Evolutionary conservation across 1,140 invertebrate species (phyloP).

Genomic region (Drosophila tsacasi): DNA sequence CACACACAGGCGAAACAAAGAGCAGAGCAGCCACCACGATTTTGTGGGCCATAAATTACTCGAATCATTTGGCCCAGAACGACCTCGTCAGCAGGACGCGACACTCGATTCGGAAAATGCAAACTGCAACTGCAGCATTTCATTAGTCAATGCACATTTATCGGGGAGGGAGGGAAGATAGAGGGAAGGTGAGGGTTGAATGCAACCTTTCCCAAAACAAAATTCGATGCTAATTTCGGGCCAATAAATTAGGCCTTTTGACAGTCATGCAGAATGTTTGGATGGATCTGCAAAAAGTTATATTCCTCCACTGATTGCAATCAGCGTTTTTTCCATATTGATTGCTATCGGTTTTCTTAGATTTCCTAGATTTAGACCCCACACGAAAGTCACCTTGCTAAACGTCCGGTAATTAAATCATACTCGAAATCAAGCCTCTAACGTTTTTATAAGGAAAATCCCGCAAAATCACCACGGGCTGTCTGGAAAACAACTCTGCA

Average conservation of each 20-base stretch:
- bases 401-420: constrained; percentile 71
- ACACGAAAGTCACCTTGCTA: constrained; percentile 45
- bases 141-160: constrained; percentile 75
- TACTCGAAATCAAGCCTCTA: constrained; percentile 51
- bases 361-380: constrained; percentile 30
- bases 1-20: constrained; percentile 16
- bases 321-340: constrained; percentile 19
- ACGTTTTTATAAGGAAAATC: constrained; percentile 71
- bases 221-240: constrained; percentile 78
- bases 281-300: constrained; percentile 8
- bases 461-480: constrained; percentile 71
- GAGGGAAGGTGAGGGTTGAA: constrained; percentile 18
- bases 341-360: constrained; percentile 52
- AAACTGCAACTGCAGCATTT: constrained; percentile 46
- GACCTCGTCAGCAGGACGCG: constrained; percentile 53
- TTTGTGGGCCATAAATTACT: constrained; percentile 78
- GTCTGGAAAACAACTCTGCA: constrained; percentile 49
- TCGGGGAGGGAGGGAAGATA: background rate
- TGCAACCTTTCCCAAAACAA: constrained; percentile 35
- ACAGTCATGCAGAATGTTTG: constrained; percentile 50
- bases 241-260: constrained; percentile 74
- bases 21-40: constrained; percentile 45
- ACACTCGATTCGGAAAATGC: constrained; percentile 35
- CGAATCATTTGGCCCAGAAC: constrained; percentile 78
- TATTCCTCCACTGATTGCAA: constrained; percentile 4